Percentiles rank a stretch among this genome's conserved stretches.
These are phyloP conservation scores for Pangasius macronema DNA, from an alignment of 2,797 vertebrate species.

Conservation along the genomic window DNA sequence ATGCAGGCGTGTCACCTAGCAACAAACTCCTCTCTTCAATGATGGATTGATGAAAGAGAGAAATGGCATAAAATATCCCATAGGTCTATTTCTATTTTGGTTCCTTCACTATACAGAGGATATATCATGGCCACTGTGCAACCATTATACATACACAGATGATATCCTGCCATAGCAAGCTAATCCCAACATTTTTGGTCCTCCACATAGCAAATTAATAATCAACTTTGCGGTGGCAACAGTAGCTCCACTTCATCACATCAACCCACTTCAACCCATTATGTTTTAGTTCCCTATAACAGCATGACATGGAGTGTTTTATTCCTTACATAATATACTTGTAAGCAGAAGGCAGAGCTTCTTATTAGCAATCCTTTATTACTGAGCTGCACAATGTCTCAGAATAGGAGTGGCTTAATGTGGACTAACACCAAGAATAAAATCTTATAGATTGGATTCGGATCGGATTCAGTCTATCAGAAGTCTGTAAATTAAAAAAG, in stretches of 20 bases:
- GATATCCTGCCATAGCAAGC: neutral
- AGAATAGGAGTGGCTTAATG: neutral
- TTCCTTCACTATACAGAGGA: neutral
- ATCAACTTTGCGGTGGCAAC: neutral
- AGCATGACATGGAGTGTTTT: neutral
- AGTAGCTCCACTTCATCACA: neutral
- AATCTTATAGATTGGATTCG: neutral
- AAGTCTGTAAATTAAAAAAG: neutral
- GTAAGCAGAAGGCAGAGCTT: neutral
- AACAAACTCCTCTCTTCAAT: constrained; percentile 35
- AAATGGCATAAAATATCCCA: neutral
- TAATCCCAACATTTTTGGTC: neutral
- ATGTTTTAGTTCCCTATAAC: neutral
- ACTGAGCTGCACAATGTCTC: neutral
- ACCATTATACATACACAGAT: neutral
- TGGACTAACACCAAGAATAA: neutral
- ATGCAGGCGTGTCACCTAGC: constrained; percentile 24
- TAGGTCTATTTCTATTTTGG: neutral
- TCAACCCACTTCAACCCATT: neutral
- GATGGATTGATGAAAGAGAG: constrained; percentile 27
- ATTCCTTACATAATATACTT: neutral
- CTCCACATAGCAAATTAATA: neutral
- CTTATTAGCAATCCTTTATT: neutral
- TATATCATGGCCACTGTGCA: neutral
- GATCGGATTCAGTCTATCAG: neutral